Base-by-base conservation (phyloP, 2,888 invertebrate species). In the Dicyrtomina minuta region DNA sequence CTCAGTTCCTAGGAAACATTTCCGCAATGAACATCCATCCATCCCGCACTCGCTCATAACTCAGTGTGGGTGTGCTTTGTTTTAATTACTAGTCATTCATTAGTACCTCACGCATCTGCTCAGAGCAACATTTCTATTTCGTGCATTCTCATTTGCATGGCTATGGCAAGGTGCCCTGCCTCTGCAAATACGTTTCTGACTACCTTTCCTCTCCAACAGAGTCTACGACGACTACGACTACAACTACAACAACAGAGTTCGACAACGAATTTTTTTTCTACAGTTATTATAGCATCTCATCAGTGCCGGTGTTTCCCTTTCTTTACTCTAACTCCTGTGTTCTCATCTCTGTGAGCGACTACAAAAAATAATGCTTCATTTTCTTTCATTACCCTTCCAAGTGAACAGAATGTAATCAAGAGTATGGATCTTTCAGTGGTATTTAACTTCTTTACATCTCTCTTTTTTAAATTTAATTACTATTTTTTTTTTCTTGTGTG, bases 81-180 rank as follows among this genome's bases (percentile, higher is more conserved):
- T 73, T 75, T 76, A 76, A 76, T 76, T 76, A 77, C 77, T 75
- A 74, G 72, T 74, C 77, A 77, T 73, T 77, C 75, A 77, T 75
- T 75, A 77, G 64, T 64, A 61, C 75, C 71, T 72, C 72, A 70
- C 74, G 77, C 74, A 74, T 71, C 77, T 74, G 75, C 77, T 77
- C 77, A 75, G 74, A 73, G 60, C 61, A 24, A 39, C 33, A 46
- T 61, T 58, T 68, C n/a, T 58, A n/a, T 24, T 66, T 22, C 49
- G 33, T 53, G 51, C 46, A 17, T 17, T 53, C 68, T 68, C 60
- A 60, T 65, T 55, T 65, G 65, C 65, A 65, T 65, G 64, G 41
- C 55, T 65, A 65, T 55, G 55, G 55, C 53, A 24, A 27, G 39
- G 6, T 43, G 65, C 65, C 53, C 55, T 65, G 55, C 65, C 65